phyloP scores from a whole-genome alignment of 2,888 invertebrate genomes.

The Volucella bombylans region DNA sequence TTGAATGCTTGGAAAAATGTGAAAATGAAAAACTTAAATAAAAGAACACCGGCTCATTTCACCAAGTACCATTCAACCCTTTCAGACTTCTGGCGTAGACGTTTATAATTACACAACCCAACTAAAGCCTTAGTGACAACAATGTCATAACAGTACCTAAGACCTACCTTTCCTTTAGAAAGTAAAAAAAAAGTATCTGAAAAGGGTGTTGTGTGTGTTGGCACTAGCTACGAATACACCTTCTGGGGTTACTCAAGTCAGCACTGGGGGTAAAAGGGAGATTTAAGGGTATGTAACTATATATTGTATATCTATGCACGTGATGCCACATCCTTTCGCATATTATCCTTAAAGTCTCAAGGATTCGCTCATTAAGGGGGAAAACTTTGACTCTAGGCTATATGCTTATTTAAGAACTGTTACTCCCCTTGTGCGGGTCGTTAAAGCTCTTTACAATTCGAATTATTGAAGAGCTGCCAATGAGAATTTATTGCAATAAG shows the following conservation, averaged over 20 bases:
- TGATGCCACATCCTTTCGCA: constrained; percentile 30
- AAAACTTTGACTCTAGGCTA: constrained; percentile 23
- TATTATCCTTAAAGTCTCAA: constrained; percentile 11
- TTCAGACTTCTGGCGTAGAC: constrained; percentile 42
- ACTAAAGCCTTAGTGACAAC: constrained; percentile 55
- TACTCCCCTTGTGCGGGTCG: not conserved
- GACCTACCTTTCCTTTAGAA: constrained; percentile 25
- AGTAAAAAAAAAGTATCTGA: constrained; percentile 18
- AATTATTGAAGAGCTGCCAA: constrained; percentile 36
- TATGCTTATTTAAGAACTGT: not conserved
- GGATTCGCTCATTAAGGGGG: constrained; percentile 36
- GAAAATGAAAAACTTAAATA: constrained; percentile 34
- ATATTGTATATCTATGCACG: constrained; percentile 14
- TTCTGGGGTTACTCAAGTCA: constrained; percentile 47
- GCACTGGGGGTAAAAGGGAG: constrained; percentile 30
- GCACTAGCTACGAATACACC: constrained; percentile 8
- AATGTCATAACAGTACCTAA: constrained; percentile 54
- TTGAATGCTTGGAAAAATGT: too few species aligned
- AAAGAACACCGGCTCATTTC: constrained; percentile 57
- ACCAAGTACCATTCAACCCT: constrained; percentile 40
- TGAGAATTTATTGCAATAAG: constrained; percentile 20
- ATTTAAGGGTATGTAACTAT: not conserved
- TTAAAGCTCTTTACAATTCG: constrained; percentile 7
- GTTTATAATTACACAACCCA: constrained; percentile 56
- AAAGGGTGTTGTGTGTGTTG: constrained; percentile 40